Evolutionary conservation across 2,797 vertebrate species (phyloP).

Genomic region (Leuciscus waleckii): DNA sequence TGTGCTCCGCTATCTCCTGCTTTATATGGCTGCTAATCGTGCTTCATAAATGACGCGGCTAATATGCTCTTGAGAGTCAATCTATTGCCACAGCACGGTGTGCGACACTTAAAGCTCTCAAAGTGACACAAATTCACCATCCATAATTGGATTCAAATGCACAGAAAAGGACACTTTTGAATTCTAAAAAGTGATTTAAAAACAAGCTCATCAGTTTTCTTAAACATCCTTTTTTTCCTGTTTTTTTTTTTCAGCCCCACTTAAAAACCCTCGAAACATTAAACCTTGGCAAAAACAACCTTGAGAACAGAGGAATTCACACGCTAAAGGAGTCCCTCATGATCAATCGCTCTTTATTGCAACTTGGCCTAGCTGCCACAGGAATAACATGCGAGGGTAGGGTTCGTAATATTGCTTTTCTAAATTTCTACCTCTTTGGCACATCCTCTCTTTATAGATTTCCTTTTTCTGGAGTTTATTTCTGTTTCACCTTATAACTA

Average conservation of each 20-base stretch:
- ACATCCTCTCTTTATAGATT: neutral
- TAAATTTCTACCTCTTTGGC: neutral
- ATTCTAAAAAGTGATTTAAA: slow-evolving; percentile 37
- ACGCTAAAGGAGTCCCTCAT: slow-evolving; percentile 77
- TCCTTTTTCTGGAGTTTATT: neutral
- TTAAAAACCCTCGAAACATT: slow-evolving; percentile 74
- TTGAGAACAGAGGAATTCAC: slow-evolving; percentile 76
- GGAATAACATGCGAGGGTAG: slow-evolving; percentile 80
- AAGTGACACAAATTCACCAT: slow-evolving; percentile 44
- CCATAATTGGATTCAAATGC: slow-evolving; percentile 37
- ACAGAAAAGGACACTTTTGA: slow-evolving; percentile 20
- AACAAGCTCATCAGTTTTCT: slow-evolving; percentile 29
- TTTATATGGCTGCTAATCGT: slow-evolving; percentile 73
- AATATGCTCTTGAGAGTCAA: slow-evolving; percentile 74
- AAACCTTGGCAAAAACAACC: slow-evolving; percentile 75
- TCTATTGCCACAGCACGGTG: slow-evolving; percentile 22
- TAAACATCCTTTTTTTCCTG: slow-evolving; percentile 19
- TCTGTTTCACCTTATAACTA: neutral
- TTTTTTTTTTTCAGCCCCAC: slow-evolving; percentile 67
- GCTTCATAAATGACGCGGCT: slow-evolving; percentile 65
- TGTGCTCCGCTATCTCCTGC: slow-evolving; percentile 67
- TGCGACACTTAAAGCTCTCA: slow-evolving; percentile 46
- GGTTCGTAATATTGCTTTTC: neutral
- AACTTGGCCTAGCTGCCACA: slow-evolving; percentile 70
- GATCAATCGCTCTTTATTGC: slow-evolving; percentile 71